Evolutionary conservation across 1,140 invertebrate genomes (phyloP), one percentile per base, ranked within the genome.

Genomic region (Rhyacophila brunnea): DNA sequence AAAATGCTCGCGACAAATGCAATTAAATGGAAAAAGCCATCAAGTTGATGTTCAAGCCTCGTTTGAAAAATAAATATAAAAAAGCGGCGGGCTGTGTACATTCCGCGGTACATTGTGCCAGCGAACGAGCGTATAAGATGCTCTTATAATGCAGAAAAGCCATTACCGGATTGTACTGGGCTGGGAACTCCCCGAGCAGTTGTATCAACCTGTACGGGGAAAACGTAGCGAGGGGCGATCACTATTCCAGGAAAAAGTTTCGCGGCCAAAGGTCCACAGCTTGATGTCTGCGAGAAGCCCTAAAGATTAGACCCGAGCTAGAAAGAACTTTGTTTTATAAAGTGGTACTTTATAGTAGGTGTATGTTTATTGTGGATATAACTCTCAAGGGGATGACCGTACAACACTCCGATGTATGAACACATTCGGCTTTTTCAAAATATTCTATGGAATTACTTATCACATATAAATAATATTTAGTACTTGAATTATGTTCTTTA

Each of bases 161-260:
- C 55, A 58, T 58, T 58, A 58, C 46, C 20, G 55, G 55, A 58
- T 58, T 58, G 55, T 49, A 23, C 55, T 50, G 55, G 55, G 55
- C 46, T 38, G 43, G 45, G 35, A 58, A 49, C 43, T 50, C 55
- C 55, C 46, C 14, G 46, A 44, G 36, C 45, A 47, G 53, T 52
- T 52, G 49, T 52, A 38, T 52, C 35, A 52, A 52, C 49, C 42
- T 52, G 49, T 52, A 20, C 49, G 17, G 43, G 10, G 44, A 46
- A 11, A 50, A 50, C 19, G 32, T 38, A 9, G 23, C 48, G 17
- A 10, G 3, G n/a, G 38, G 36, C 35, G 49, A 38, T 15, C 49
- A 36, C 42, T 19, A 11, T 20, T 17, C 34, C 10, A 18, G 13
- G 7, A 34, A 34, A 36, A 49, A 42, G 36, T 52, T 42, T 50